Evolutionary conservation across 2,113 vertebrate genomes (phyloP).

Genomic region (Lipotes vexillifer): DNA sequence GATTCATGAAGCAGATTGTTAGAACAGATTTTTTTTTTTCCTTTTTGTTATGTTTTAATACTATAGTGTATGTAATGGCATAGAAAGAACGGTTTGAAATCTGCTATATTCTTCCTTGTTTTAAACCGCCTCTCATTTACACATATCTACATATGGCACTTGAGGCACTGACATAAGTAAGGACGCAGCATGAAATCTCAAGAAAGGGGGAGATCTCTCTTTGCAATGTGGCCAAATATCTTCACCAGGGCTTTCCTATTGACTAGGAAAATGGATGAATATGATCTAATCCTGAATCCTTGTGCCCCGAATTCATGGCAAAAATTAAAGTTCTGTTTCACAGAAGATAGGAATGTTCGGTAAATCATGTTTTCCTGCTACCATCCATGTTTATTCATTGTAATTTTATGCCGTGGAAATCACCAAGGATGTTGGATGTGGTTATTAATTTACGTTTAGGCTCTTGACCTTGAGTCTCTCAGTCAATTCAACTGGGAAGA

Average conservation of each 20-base stretch:
- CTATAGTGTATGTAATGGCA: constrained; percentile 55
- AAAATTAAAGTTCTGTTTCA: not conserved
- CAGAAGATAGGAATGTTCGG: not conserved
- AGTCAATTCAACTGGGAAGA: not conserved
- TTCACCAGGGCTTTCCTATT: not conserved
- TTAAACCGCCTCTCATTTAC: constrained; percentile 33
- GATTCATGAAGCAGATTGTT: constrained; percentile 58
- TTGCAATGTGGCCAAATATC: not conserved
- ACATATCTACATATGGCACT: constrained; percentile 49
- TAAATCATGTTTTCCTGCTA: not conserved
- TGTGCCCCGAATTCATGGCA: not conserved
- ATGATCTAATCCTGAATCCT: not conserved
- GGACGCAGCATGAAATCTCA: not conserved
- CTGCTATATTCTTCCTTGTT: constrained; percentile 57
- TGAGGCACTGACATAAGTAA: not conserved
- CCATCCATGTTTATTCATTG: not conserved
- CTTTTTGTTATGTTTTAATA: constrained; percentile 74
- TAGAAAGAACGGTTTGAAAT: constrained; percentile 65
- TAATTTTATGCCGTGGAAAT: not conserved
- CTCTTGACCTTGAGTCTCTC: not conserved
- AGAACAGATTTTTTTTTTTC: constrained; percentile 73
- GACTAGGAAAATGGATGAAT: not conserved
- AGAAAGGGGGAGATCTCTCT: not conserved
- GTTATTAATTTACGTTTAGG: not conserved
- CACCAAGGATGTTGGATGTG: not conserved